Percentiles rank a stretch among this genome's conserved stretches.
These are phyloP conservation scores for Hippopotamyrus pictus DNA, from an alignment of 2,797 vertebrate species.

Conservation along the genomic window DNA sequence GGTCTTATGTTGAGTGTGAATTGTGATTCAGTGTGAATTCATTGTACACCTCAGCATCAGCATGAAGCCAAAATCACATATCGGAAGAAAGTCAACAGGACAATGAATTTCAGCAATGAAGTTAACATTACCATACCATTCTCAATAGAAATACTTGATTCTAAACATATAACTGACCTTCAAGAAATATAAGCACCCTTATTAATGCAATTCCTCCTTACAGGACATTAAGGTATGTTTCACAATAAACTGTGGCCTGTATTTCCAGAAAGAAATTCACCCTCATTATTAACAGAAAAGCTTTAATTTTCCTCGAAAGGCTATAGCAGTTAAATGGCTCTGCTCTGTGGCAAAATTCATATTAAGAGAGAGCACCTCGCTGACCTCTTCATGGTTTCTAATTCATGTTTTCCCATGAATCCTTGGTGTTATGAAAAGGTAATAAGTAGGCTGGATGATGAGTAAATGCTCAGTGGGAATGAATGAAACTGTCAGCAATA, in stretches of 20 bases:
- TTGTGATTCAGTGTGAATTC: neutral
- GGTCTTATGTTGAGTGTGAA: neutral
- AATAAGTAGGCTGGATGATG: neutral
- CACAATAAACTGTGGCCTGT: neutral
- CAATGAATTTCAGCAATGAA: neutral
- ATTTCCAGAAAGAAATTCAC: neutral
- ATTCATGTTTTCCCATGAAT: neutral
- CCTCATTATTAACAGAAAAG: neutral
- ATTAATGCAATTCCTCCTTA: neutral
- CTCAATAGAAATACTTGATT: neutral
- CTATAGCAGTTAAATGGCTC: neutral
- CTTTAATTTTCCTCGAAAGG: neutral
- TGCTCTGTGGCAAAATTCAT: neutral
- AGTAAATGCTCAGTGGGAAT: neutral
- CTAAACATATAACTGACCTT: neutral
- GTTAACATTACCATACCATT: neutral
- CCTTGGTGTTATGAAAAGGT: neutral
- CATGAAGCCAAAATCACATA: neutral
- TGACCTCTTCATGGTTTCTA: neutral
- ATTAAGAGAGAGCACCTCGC: neutral
- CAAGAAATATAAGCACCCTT: neutral
- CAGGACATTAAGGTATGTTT: neutral
- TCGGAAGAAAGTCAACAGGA: neutral
- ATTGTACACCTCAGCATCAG: neutral
- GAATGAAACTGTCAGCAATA: neutral